Conservation (phyloP, 2,797 vertebrate genomes). For the Brotogeris chrysoptera region DNA sequence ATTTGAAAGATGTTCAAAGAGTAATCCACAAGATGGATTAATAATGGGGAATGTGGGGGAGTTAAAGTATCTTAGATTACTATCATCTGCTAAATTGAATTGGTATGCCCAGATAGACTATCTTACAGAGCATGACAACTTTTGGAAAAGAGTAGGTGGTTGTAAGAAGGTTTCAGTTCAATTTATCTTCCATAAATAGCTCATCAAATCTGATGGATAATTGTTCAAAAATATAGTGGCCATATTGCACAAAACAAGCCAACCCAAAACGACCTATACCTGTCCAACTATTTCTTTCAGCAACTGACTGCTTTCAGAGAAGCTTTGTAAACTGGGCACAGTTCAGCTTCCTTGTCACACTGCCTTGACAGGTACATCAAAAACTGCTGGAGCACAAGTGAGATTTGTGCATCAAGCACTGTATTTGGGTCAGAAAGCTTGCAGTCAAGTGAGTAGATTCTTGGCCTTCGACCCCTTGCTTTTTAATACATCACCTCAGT, state of each 20-base stretch:
- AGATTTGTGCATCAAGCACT: not conserved
- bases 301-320: not conserved
- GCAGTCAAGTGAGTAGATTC: not conserved
- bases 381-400: not conserved
- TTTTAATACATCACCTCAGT: slow-evolving; percentile 31
- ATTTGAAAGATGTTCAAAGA: not conserved
- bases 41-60: not conserved
- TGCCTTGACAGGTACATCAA: not conserved
- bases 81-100: not conserved
- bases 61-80: not conserved
- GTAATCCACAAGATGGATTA: not conserved
- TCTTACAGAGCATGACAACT: not conserved
- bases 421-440: not conserved
- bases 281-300: not conserved
- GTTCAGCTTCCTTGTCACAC: not conserved
- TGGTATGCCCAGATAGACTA: not conserved
- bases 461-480: not conserved
- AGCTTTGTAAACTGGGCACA: not conserved
- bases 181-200: not conserved
- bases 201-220: not conserved
- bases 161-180: not conserved
- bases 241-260: not conserved
- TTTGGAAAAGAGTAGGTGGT: not conserved
- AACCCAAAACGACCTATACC: not conserved
- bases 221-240: not conserved